phyloP scores from a whole-genome alignment of 2,888 invertebrate species.

The Sericinus montela region DNA sequence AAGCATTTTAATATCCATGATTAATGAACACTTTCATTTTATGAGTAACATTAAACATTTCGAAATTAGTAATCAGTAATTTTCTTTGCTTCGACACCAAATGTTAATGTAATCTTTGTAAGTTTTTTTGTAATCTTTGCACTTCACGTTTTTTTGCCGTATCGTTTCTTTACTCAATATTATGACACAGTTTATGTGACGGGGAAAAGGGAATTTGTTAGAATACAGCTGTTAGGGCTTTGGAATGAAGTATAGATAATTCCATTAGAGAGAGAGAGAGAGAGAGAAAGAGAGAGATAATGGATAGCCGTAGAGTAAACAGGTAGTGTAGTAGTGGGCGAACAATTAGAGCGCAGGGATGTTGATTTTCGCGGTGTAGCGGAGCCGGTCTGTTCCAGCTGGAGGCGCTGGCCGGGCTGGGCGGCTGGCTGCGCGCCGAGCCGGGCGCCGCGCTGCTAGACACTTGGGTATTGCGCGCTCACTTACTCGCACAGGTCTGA shows the following conservation, averaged over 20 bases:
- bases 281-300: no score
- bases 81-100: no score
- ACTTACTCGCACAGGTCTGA: constrained; percentile 79
- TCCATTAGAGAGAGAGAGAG: no score
- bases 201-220: neutral
- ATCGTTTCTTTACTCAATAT: no score
- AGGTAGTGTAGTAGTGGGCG: constrained; percentile 3
- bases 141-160: no score
- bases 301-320: constrained; percentile 1
- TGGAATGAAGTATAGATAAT: no score
- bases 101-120: no score
- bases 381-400: constrained; percentile 66
- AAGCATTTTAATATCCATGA: constrained; percentile 21
- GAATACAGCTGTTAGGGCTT: neutral
- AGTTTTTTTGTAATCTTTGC: no score
- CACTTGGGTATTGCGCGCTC: constrained; percentile 80
- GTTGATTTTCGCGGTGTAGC: constrained; percentile 30
- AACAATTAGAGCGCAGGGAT: constrained; percentile 12
- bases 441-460: constrained; percentile 72
- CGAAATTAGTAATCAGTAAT: no score
- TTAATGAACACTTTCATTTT: constrained; percentile 13
- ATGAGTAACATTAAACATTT: neutral
- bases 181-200: no score
- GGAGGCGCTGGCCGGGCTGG: constrained; percentile 76
- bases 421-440: constrained; percentile 75